These are phyloP conservation scores for Carcina quercana DNA, from an alignment of 2,888 invertebrate genomes.

Conservation along the genomic window DNA sequence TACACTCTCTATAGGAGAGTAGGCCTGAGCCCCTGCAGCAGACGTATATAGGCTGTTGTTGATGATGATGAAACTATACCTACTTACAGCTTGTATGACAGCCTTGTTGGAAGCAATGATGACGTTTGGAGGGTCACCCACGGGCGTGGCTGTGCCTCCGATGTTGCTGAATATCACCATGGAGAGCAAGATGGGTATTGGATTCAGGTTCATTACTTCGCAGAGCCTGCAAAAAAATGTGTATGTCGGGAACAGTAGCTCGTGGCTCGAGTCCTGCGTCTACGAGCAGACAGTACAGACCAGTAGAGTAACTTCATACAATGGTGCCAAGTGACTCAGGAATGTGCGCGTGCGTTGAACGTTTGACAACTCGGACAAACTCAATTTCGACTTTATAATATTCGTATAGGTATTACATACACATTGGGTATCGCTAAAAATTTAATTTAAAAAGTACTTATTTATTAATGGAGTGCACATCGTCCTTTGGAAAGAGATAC, in stretches of 20 bases:
- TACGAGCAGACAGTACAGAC: too few relatives aligned
- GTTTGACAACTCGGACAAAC: too few relatives aligned
- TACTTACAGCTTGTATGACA: constrained; percentile 76
- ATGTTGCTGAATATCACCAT: constrained; percentile 88
- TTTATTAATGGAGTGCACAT: too few relatives aligned
- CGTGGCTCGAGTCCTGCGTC: background rate
- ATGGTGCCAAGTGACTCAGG: background rate
- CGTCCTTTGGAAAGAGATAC: too few relatives aligned
- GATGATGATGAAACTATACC: too few relatives aligned
- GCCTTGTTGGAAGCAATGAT: constrained; percentile 83
- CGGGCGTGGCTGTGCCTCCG: constrained; percentile 88
- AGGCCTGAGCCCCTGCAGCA: too few relatives aligned
- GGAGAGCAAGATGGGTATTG: constrained; percentile 84
- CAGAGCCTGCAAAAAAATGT: constrained; percentile 72
- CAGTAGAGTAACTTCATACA: background rate
- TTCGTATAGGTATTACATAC: too few relatives aligned
- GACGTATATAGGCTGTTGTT: too few relatives aligned
- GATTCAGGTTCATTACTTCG: constrained; percentile 87
- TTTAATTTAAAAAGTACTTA: too few relatives aligned
- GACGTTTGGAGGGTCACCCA: constrained; percentile 91
- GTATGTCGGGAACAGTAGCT: background rate
- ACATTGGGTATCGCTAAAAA: too few relatives aligned
- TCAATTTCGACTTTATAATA: too few relatives aligned
- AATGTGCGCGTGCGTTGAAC: background rate
- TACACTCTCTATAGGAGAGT: too few relatives aligned